Percentiles rank a stretch among this genome's conserved stretches.
These are phyloP conservation scores for Micrasema longulum DNA, from an alignment of 1,140 invertebrate species.

Conservation along the genomic window DNA sequence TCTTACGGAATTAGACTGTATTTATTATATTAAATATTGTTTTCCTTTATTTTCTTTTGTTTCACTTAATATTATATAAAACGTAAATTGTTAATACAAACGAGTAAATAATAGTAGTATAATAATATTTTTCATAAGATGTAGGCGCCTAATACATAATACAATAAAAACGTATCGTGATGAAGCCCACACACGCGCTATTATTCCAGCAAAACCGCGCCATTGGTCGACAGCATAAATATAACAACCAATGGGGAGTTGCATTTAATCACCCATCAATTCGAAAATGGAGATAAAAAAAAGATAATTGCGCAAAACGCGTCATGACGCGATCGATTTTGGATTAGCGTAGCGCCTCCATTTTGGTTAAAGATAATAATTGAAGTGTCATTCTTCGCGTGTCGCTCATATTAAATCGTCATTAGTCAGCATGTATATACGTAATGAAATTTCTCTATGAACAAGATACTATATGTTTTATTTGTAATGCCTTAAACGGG, in stretches of 20 bases:
- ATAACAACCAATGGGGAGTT: not conserved
- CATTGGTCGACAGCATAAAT: not conserved
- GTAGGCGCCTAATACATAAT: not conserved
- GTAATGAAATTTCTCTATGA: too few species aligned
- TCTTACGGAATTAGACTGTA: too few species aligned
- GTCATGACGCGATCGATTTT: conserved; percentile 14
- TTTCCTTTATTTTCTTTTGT: too few species aligned
- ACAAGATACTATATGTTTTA: too few species aligned
- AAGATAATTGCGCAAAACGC: conserved; percentile 9
- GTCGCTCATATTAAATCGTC: conserved; percentile 7
- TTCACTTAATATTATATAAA: too few species aligned
- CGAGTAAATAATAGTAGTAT: too few species aligned
- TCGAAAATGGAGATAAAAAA: conserved; percentile 11
- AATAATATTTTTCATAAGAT: too few species aligned
- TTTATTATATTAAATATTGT: too few species aligned
- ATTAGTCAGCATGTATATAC: too few species aligned
- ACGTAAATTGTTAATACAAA: too few species aligned
- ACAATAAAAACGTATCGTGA: not conserved
- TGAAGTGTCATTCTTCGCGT: not conserved
- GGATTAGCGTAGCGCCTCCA: conserved; percentile 10
- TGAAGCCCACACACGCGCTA: conserved; percentile 15
- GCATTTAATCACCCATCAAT: conserved; percentile 14
- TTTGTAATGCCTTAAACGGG: too few species aligned
- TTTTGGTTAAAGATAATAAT: conserved; percentile 16
- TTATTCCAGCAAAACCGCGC: not conserved